phyloP scores from a whole-genome alignment of 2,113 vertebrate species.

The Empidonax traillii region DNA sequence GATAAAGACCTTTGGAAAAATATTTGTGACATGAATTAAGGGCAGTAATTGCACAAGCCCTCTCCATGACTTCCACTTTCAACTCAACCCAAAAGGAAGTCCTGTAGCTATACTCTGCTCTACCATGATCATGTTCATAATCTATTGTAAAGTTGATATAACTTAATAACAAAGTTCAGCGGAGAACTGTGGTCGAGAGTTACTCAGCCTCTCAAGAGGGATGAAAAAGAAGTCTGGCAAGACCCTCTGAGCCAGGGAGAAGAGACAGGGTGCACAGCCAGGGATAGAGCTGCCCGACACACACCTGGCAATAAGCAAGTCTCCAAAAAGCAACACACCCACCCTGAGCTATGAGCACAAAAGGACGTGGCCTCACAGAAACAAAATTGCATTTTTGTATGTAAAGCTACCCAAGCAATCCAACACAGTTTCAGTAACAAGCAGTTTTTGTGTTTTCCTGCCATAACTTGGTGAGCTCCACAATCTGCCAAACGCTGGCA shows the following conservation, averaged over 20 bases:
- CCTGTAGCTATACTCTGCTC: background rate
- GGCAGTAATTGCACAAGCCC: background rate
- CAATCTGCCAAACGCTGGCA: background rate
- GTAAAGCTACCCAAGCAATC: background rate
- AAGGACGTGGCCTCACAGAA: background rate
- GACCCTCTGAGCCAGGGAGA: background rate
- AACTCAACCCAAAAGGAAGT: background rate
- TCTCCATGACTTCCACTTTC: background rate
- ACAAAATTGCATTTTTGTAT: background rate
- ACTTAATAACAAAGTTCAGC: background rate
- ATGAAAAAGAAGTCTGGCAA: background rate
- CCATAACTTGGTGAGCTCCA: background rate
- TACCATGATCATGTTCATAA: background rate
- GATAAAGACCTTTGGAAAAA: background rate
- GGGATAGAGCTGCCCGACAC: background rate
- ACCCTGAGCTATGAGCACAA: background rate
- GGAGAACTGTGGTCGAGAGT: background rate
- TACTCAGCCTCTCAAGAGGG: background rate
- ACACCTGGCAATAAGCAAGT: background rate
- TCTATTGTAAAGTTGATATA: accelerated
- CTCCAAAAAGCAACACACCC: background rate
- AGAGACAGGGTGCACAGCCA: background rate
- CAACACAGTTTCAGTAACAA: background rate
- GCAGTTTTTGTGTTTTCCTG: background rate
- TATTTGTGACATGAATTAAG: background rate